Evolutionary conservation across 30 jellyfish, hydroid and myxozoan species (phyloP), one percentile per base, ranked within the genome.

Genomic region (Pseudorhiza aurosa): DNA sequence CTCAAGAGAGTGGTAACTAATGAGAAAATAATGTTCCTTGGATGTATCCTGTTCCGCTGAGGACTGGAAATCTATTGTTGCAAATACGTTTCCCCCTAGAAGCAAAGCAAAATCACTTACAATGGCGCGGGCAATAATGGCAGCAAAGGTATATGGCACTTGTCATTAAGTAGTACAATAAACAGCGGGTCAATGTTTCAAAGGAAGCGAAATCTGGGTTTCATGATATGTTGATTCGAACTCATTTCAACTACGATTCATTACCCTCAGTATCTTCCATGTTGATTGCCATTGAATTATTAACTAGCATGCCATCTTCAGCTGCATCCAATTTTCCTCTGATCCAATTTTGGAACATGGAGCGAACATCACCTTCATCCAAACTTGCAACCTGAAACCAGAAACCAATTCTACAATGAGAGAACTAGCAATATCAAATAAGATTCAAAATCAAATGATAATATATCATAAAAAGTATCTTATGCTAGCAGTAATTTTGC

Each of bases 261-360:
- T n/a, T 73, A 50, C 87, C 63, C 15, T 53, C 57, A 24, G 21
- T 31, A 6, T 30, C 67, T 4, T 58, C 47, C 63, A 75, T 75
- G 43, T 53, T 18, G 7, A 70, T 29, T 1, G 18, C 36, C 37
- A 18, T 53, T 24, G 58, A 29, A 47, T 70, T 71, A 57, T 70
- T 70, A 17, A 70, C 49, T 70, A 70, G n/a, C 57, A 70, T 70
- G 27, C 37, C 70, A 18, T 46, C 83, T 2, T 70, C 22, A 7
- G 25, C 19, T 10, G 12, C 31, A 35, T 28, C 70, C 43, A 70
- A 26, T 40, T 36, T 70, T 44, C 31, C 24, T 43, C 14, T 53
- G 12, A 51, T 15, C 83, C 83, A 70, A 9, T 57, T 29, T 2
- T 37, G 68, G 39, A 70, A 70, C 70, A 44, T 22, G 32, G 18